These are phyloP conservation scores for Drosophila nr. fundita DNA, from an alignment of 2,888 invertebrate genomes.

Conservation along the genomic window DNA sequence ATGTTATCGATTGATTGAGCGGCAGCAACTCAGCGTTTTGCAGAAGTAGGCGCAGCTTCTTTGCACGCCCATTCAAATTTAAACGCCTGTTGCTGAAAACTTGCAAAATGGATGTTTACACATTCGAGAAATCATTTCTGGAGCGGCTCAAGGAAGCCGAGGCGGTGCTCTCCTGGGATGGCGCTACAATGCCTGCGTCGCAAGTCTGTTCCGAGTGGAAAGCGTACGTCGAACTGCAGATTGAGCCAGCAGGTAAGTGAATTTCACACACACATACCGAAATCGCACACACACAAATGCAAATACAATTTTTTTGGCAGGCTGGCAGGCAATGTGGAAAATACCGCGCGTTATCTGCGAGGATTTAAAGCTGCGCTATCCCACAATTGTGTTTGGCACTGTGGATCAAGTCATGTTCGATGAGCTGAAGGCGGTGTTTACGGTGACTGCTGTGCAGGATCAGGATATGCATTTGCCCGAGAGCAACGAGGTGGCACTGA, in stretches of 20 bases:
- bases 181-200: constrained; percentile 85
- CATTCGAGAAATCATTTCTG: constrained; percentile 87
- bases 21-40: constrained; percentile 16
- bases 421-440: constrained; percentile 86
- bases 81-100: constrained; percentile 34
- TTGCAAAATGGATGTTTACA: constrained; percentile 86
- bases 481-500: constrained; percentile 86
- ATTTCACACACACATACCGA: constrained; percentile 21
- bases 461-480: constrained; percentile 86
- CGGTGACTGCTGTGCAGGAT: constrained; percentile 87
- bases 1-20: constrained; percentile 26
- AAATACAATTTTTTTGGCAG: constrained; percentile 62
- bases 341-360: constrained; percentile 87
- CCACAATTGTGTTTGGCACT: constrained; percentile 87
- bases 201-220: constrained; percentile 86
- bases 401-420: constrained; percentile 86
- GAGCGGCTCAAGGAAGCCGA: constrained; percentile 86
- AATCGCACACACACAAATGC: not conserved
- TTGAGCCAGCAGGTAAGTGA: constrained; percentile 85
- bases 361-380: constrained; percentile 87
- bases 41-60: constrained; percentile 29
- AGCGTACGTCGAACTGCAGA: constrained; percentile 86
- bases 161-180: constrained; percentile 85
- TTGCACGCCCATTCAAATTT: constrained; percentile 50
- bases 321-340: constrained; percentile 89